Conservation (phyloP, 1,140 invertebrate genomes). For the Temnothorax nylanderi region DNA sequence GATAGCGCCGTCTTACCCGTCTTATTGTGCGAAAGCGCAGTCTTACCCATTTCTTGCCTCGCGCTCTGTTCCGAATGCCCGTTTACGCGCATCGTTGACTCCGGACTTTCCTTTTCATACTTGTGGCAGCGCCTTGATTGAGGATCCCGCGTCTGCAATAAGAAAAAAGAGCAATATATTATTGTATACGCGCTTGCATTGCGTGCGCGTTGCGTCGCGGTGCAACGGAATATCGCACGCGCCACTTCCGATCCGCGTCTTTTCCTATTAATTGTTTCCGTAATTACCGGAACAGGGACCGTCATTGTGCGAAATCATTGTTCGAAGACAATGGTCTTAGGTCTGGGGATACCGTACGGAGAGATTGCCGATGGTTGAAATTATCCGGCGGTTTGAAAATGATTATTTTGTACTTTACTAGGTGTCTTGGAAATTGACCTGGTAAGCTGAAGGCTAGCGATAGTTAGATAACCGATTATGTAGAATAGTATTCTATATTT, state of each 20-base stretch:
- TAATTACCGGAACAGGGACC: slow-evolving; percentile 12
- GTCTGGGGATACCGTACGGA: background rate
- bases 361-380: slow-evolving; percentile 1
- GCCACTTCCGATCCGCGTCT: slow-evolving; percentile 34
- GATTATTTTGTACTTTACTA: slow-evolving; percentile 12
- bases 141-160: slow-evolving; percentile 41
- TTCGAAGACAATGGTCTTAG: slow-evolving; percentile 28
- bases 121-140: slow-evolving; percentile 51
- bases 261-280: slow-evolving; percentile 46
- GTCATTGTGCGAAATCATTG: slow-evolving; percentile 38
- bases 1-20: background rate
- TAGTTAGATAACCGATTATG: slow-evolving; percentile 2
- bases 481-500: background rate
- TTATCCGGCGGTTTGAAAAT: background rate
- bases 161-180: slow-evolving; percentile 2
- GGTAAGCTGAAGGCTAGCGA: background rate
- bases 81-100: slow-evolving; percentile 83
- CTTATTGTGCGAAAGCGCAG: slow-evolving; percentile 13
- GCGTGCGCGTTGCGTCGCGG: background rate
- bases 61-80: slow-evolving; percentile 79
- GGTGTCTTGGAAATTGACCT: background rate
- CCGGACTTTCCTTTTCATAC: slow-evolving; percentile 81
- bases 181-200: background rate
- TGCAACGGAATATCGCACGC: slow-evolving; percentile 20
- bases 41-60: slow-evolving; percentile 83